Conservation (phyloP, 2,888 invertebrate species). For the Oxystoma pomonae region DNA sequence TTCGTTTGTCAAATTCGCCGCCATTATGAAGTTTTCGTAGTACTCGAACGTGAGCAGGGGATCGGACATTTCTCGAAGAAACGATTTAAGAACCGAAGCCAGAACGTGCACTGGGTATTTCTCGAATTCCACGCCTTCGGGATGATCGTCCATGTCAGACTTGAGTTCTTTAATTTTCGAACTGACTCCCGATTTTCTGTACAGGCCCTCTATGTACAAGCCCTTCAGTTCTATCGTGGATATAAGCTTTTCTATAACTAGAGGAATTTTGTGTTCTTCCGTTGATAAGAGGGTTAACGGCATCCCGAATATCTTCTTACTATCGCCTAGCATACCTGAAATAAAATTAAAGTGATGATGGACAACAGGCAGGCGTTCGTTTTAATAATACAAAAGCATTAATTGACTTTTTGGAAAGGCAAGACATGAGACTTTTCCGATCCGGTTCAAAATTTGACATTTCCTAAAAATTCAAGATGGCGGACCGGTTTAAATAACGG, state of each 20-base stretch:
- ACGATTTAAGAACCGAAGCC: conserved; percentile 82
- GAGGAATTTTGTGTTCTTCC: conserved; percentile 76
- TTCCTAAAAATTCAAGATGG: too few species aligned
- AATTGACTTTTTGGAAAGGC: too few species aligned
- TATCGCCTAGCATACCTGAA: conserved; percentile 43
- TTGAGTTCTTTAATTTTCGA: conserved; percentile 78
- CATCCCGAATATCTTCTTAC: conserved; percentile 74
- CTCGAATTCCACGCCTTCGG: conserved; percentile 67
- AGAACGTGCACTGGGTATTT: conserved; percentile 80
- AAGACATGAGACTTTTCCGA: too few species aligned
- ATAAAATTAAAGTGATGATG: too few species aligned
- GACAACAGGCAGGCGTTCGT: too few species aligned
- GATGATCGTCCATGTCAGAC: conserved; percentile 70
- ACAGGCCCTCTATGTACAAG: conserved; percentile 88
- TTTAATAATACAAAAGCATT: too few species aligned
- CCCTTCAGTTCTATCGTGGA: conserved; percentile 89
- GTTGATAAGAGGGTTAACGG: conserved; percentile 70
- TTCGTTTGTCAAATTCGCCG: conserved; percentile 77
- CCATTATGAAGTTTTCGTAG: conserved; percentile 91
- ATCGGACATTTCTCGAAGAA: conserved; percentile 90
- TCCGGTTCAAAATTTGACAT: too few species aligned
- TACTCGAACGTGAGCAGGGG: conserved; percentile 89
- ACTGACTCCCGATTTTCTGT: conserved; percentile 86
- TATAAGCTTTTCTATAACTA: conserved; percentile 84
- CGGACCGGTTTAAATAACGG: too few species aligned